phyloP scores from a whole-genome alignment of 53 echinoderm and acorn worm species.

The Crossaster papposus region DNA sequence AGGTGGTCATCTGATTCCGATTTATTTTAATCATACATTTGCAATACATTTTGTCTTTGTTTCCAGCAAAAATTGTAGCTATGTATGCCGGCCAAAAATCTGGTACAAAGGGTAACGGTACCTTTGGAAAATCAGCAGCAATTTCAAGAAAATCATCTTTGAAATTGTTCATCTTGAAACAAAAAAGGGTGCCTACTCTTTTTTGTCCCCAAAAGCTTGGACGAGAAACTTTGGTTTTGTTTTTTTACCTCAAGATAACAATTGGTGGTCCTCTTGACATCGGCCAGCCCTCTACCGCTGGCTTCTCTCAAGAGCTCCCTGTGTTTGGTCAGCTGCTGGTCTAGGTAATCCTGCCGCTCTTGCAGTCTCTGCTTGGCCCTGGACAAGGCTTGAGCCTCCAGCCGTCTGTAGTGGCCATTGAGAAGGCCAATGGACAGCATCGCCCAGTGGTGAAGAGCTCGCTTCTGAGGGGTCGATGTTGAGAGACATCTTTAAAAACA shows the following conservation, averaged over 20 bases:
- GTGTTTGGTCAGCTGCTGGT: conserved; percentile 77
- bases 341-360: conserved; percentile 78
- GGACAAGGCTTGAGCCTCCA: conserved; percentile 78
- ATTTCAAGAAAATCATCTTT: too few species aligned
- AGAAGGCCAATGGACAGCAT: conserved; percentile 89
- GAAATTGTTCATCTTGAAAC: too few species aligned
- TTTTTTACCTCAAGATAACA: conserved; percentile 43
- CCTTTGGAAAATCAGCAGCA: too few species aligned
- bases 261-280: conserved; percentile 23
- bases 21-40: too few species aligned
- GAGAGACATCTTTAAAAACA: background rate
- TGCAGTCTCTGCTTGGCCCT: conserved; percentile 78
- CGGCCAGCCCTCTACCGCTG: conserved; percentile 34
- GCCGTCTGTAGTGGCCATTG: conserved; percentile 80
- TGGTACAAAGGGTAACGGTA: too few species aligned
- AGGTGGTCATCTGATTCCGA: too few species aligned
- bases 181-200: too few species aligned
- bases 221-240: too few species aligned
- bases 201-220: too few species aligned
- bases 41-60: too few species aligned
- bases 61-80: too few species aligned
- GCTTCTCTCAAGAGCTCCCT: conserved; percentile 69
- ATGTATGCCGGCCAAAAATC: too few species aligned
- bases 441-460: conserved; percentile 84
- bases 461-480: conserved; percentile 39